Evolutionary conservation across 1,140 invertebrate species (phyloP), one percentile per base, ranked within the genome.

Genomic region (Trichogramma pretiosum): DNA sequence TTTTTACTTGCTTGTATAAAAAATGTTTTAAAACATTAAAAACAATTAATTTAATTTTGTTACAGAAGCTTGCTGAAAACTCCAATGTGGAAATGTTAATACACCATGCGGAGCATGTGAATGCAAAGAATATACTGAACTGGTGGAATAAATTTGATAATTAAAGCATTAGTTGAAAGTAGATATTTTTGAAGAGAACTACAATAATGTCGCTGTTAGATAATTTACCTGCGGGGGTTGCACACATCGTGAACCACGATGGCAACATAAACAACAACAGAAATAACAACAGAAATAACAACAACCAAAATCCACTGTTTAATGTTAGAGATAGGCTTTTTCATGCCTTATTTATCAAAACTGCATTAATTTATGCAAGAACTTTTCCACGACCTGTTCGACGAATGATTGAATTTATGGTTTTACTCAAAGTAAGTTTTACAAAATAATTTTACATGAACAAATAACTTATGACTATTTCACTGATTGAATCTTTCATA

Each of bases 281-380:
- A 45, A 61, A 61, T 44, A 57, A 56, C 43, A 36, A 47, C 19
- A 64, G 62, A 9, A 64, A 60, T 52, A 65, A 64, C 46, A 64
- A 67, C 46, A 67, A 65, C 59, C 77, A 82, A 65, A 88, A 87
- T 63, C 83, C 85, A 19, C 63, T 89, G 38, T 82, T 88, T 60
- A 85, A 84, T 69, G 86, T 95, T 45, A 74, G 93, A 58, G 92
- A 98, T 62, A 79, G 93, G 54, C 74, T 97, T n/a, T 98, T 98
- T 64, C 89, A 96, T 71, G 90, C 92, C 21, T 72, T 98, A 50
- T 96, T 98, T 67, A 90, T 94, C 60, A 86, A 90, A 64, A 81
- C 87, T 55, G 86, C 94, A 13, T 69, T 97, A 57, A 81, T 84
- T 26, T 98, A 98, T 74, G 90, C 90, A 13, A 76, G 85, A 61